Base-by-base conservation (phyloP, 2,888 invertebrate genomes). In the Clostera curtula region DNA sequence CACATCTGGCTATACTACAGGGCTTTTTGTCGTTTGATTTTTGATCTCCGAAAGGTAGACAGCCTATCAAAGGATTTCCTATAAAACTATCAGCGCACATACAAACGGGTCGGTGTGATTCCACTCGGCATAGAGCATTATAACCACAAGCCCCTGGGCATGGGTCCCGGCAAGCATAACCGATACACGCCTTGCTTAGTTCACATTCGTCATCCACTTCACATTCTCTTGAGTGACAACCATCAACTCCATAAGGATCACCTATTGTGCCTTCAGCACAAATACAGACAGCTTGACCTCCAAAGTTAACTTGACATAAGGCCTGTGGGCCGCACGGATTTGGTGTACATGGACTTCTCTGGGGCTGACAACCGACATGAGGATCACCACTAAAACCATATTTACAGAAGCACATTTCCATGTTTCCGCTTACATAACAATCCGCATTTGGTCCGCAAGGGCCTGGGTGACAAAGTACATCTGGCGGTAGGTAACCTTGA, bases 371-470 rank as follows among this genome's bases (percentile, higher is more conserved):
- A n/a, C 89, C 90, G 13, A 87, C 85, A 50, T 93, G 93, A 3
- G 95, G 90, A 77, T 95, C 92, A 9, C 95, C 95, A 20, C 85
- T 85, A 64, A 85, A 93, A 12, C 92, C 93, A 23, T 85, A 64
- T 59, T 88, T 89, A 52, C 95, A 96, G 67, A 90, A 93, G 65
- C 95, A 95, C 66, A 92, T 90, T 68, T 96, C 95, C 52, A 89
- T 89, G 53, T 93, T 93, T 31, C 90, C 90, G 23, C 90, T 87
- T 3, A 93, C 91, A 56, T 94, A 94, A 60, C 95, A 95, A 58
- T 94, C 93, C 5, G 94, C 89, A 64, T 95, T 93, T 9, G 79
- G 70, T 12, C 93, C 94, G 70, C 95, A 95, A 1, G 93, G 93
- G 5, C 93, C 93, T 5, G 94, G 94, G 62, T 88, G 87, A 53